Evolutionary conservation across 2,797 vertebrate species (phyloP).

Genomic region (Spondyliosoma cantharus): DNA sequence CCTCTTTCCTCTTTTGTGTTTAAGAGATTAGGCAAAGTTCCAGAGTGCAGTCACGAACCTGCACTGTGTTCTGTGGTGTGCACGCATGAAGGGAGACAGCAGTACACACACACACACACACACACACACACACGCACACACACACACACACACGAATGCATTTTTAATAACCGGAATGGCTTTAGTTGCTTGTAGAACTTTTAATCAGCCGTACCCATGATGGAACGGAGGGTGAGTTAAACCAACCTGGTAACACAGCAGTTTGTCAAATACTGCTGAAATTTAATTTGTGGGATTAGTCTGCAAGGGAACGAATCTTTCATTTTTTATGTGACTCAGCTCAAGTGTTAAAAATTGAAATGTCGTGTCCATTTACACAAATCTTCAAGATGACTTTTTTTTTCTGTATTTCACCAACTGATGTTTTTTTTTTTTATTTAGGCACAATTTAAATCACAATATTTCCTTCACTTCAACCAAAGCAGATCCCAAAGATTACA

Average conservation of each 20-base stretch:
- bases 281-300: too few relatives aligned
- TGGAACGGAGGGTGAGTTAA: not conserved
- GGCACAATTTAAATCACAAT: too few relatives aligned
- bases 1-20: constrained; percentile 71
- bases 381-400: too few relatives aligned
- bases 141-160: constrained; percentile 34
- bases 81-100: constrained; percentile 45
- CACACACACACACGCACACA: constrained; percentile 18
- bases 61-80: constrained; percentile 25
- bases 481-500: too few relatives aligned
- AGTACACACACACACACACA: constrained; percentile 13
- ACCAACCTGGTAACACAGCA: not conserved
- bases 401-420: too few relatives aligned
- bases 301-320: too few relatives aligned
- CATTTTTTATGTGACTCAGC: too few relatives aligned
- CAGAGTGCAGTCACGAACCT: constrained; percentile 58
- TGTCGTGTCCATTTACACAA: too few relatives aligned
- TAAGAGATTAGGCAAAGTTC: constrained; percentile 68
- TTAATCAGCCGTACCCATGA: constrained; percentile 5
- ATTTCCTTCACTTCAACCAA: too few relatives aligned
- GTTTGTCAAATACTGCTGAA: too few relatives aligned
- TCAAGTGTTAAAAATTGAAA: too few relatives aligned
- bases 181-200: constrained; percentile 36
- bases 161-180: constrained; percentile 37
- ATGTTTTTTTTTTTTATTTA: too few relatives aligned